Evolutionary conservation across 1,140 invertebrate genomes (phyloP), one percentile per base, ranked within the genome.

Genomic region (Melipona quadrifasciata): DNA sequence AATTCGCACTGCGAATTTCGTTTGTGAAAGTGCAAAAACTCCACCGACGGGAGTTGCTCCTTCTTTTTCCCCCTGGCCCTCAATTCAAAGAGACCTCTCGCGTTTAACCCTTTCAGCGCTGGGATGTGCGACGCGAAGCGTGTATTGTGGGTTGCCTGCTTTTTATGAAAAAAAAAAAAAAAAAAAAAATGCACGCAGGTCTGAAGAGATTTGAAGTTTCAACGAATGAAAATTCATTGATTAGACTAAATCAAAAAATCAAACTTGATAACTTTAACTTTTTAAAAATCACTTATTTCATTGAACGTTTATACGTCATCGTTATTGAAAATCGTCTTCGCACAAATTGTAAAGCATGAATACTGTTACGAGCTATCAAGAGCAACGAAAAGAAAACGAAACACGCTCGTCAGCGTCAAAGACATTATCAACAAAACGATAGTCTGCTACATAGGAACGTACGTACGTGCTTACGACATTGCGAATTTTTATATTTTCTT

Each of bases 301-400:
- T 31, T 31, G 31, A 31, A 31, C 31, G 31, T 31, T 31, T 31
- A 31, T 31, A 31, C 31, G 31, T 2, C 31, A 31, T 31, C 31
- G 31, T 31, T 31, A 31, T 31, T 31, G 2, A 31, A 31, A 31
- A 31, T 31, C 31, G 31, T 31, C 31, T 31, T 31, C 31, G 31
- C 2, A 92, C 90, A 91, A 92, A 92, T 91, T 84, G 80, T 77
- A 86, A 86, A 86, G 86, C 65, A 70, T 84, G 78, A 86, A 87
- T 88, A 87, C 84, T 81, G 86, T 72, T 75, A 70, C 75, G 74
- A 70, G 74, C 57, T 74, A 21, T 55, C 67, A 73, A 39, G 27
- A 19, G 3, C 11, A 31, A 84, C 74, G 70, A 16, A 31, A 31
- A 31, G 31, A 31, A 53, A 65, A 75, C 73, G 57, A 78, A 72